Conservation (phyloP, 2,888 invertebrate genomes). For the Neoaliturus tenellus region DNA sequence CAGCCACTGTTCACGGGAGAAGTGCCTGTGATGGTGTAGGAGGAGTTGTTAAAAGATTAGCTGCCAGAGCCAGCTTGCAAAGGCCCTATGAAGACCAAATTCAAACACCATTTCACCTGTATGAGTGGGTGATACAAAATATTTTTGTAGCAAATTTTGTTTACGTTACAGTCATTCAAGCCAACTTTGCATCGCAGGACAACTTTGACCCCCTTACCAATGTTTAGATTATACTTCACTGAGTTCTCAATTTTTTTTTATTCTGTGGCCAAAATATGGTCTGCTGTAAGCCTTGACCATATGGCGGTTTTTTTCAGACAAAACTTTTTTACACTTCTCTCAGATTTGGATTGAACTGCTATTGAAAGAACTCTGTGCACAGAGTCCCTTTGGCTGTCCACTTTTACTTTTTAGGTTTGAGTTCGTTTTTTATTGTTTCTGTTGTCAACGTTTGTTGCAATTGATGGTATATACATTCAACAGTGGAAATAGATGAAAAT, state of each 20-base stretch:
- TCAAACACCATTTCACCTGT: too few relatives aligned
- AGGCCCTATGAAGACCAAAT: too few relatives aligned
- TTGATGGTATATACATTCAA: constrained; percentile 1
- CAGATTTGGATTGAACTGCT: neutral
- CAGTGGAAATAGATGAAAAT: neutral
- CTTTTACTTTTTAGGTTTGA: neutral
- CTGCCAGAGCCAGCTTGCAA: too few relatives aligned
- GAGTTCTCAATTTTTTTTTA: neutral
- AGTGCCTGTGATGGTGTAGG: too few relatives aligned
- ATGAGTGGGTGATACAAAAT: too few relatives aligned
- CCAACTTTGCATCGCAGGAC: neutral
- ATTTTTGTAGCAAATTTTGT: too few relatives aligned
- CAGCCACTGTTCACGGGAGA: too few relatives aligned
- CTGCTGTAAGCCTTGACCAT: neutral
- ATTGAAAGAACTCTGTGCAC: neutral
- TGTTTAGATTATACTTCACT: constrained; percentile 2
- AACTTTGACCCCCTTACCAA: constrained; percentile 13
- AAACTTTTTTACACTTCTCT: neutral
- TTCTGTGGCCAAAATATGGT: neutral
- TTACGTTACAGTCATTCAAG: constrained; percentile 2
- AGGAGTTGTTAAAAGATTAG: too few relatives aligned
- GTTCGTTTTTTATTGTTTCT: constrained; percentile 1
- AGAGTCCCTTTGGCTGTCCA: neutral
- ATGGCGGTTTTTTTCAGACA: neutral
- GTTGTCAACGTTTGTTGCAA: neutral